Evolutionary conservation across 2,113 vertebrate species (phyloP).

Genomic region (Pteronura brasiliensis): DNA sequence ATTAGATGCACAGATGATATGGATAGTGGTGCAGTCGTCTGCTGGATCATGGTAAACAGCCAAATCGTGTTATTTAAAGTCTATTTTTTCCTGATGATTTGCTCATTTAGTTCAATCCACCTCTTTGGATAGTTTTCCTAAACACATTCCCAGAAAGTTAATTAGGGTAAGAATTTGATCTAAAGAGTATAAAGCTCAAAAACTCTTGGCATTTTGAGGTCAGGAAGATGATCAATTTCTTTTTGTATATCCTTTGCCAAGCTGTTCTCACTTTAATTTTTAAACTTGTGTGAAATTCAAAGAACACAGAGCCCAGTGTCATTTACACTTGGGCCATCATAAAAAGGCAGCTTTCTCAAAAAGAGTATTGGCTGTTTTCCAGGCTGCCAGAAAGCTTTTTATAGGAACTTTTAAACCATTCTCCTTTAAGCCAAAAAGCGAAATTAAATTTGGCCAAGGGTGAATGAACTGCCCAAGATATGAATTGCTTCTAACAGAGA

Average conservation of each 20-base stretch:
- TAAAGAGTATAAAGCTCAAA: constrained; percentile 22
- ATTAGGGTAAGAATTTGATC: constrained; percentile 13
- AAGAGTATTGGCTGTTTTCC: constrained; percentile 65
- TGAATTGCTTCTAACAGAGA: constrained; percentile 42
- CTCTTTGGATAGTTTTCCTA: background rate
- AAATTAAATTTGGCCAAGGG: constrained; percentile 64
- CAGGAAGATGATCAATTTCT: constrained; percentile 24
- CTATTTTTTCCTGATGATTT: background rate
- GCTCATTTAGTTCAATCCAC: background rate
- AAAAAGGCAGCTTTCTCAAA: constrained; percentile 61
- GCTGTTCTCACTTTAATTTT: constrained; percentile 69
- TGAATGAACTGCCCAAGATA: constrained; percentile 52
- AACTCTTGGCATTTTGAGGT: constrained; percentile 40
- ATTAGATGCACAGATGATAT: background rate
- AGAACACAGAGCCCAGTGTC: constrained; percentile 47
- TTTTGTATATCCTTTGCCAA: constrained; percentile 30
- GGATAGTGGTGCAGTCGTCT: background rate
- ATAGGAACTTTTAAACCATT: constrained; percentile 52
- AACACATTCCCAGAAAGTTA: constrained; percentile 26
- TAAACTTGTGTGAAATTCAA: constrained; percentile 65
- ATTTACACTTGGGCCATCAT: constrained; percentile 61
- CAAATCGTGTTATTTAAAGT: background rate
- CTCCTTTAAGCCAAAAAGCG: constrained; percentile 55
- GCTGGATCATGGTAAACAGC: background rate
- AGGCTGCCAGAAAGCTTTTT: constrained; percentile 41